Evolutionary conservation across 2,888 invertebrate genomes (phyloP).

Genomic region (Macrophya alboannulata): DNA sequence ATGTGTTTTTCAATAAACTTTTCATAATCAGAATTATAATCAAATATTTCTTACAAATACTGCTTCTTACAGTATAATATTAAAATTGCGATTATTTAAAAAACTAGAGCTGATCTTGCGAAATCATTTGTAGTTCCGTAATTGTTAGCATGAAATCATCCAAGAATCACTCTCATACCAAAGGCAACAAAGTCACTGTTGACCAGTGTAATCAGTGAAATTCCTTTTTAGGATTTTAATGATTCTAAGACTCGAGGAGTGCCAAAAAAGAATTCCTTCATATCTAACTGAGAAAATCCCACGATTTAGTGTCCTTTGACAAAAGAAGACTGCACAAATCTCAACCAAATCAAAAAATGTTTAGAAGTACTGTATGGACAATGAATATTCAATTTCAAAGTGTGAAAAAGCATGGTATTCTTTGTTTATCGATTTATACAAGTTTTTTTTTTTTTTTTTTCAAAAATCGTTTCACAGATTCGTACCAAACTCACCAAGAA

Average conservation of each 20-base stretch:
- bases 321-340: no score
- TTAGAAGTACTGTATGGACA: neutral
- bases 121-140: no score
- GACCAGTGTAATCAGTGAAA: neutral
- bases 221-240: neutral
- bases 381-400: neutral
- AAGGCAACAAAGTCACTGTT: no score
- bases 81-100: no score
- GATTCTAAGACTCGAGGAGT: neutral
- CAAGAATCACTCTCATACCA: no score
- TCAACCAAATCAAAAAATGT: neutral
- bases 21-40: no score
- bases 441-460: neutral
- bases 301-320: neutral
- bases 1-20: no score
- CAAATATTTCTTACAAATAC: no score
- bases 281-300: neutral
- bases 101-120: no score
- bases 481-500: no score
- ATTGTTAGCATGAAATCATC: no score
- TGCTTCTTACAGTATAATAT: no score
- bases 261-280: neutral
- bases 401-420: neutral
- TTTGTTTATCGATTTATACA: neutral
- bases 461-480: neutral